Base-by-base conservation (phyloP, 2,113 vertebrate genomes). In the Ammodytes marinus region DNA sequence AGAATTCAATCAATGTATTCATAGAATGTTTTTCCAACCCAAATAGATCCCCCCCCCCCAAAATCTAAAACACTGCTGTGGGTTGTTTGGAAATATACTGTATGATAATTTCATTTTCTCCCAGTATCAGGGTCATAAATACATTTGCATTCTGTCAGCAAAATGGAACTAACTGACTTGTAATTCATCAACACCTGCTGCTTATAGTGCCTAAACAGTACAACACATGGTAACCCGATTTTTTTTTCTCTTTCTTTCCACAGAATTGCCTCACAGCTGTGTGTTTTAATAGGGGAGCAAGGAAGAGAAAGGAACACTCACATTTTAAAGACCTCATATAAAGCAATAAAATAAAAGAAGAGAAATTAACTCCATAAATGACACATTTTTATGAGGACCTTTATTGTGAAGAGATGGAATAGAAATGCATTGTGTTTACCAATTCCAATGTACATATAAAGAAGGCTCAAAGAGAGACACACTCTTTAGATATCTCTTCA, bases 71-170 rank as follows among this genome's bases (percentile, higher is more conserved):
- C 80, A 90, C 79, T 73, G 87, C 52, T 27, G 52, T 66, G 85
- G 86, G 72, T 1, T 49, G 76, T 91, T 92, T 86, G 73, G 73
- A 88, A 92, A 84, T 91, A 84, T 91, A n/a, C n/a, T n/a, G n/a
- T n/a, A 91, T 95, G 90, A 91, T 93, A 90, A 94, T 95, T 95
- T 92, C 86, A 95, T 95, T 93, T 93, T 90, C 90, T 88, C 54
- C 80, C 63, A 84, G 89, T 89, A 80, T 86, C 68, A 70, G 77
- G 79, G 76, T 92, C 87, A 88, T 93, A 93, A 93, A 93, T 93
- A 92, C 74, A 92, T 93, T 91, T 92, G 71, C 89, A 94, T 94
- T 87, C 82, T 52, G 84, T 82, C 84, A 86, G 83, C 79, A 83
- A 69, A 90, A 91, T 76, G 69, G 63, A 27, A 80, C 88, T 90